These are phyloP conservation scores for Hemaris fuciformis DNA, from an alignment of 2,888 invertebrate genomes.

Conservation along the genomic window DNA sequence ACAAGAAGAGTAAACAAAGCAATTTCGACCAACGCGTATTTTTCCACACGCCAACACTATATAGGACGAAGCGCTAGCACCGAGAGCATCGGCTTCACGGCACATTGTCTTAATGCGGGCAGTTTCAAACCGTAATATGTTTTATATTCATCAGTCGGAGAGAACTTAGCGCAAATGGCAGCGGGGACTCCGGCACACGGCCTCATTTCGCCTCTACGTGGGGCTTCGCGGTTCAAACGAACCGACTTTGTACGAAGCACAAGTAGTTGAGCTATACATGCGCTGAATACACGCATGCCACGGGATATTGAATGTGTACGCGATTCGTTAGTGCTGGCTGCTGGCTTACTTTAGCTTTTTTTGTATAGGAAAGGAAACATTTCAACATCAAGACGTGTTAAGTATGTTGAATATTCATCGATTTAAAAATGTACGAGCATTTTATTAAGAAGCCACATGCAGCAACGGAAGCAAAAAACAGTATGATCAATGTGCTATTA, in stretches of 20 bases:
- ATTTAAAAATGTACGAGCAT: no score
- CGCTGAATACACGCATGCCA: neutral
- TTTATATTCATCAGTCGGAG: neutral
- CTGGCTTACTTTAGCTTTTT: neutral
- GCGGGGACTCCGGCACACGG: conserved; percentile 36
- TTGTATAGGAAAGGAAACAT: neutral
- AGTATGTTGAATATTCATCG: no score
- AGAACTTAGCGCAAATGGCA: neutral
- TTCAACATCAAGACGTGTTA: neutral
- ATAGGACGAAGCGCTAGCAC: no score
- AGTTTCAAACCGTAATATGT: neutral
- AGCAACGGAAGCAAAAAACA: no score
- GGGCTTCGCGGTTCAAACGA: conserved; percentile 47
- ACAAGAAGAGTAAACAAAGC: no score
- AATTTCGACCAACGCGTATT: no score
- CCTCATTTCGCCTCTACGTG: conserved; percentile 54
- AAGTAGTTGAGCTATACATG: conserved; percentile 4
- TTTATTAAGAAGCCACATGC: no score
- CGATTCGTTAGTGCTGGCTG: neutral
- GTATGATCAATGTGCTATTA: no score
- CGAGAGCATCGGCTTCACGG: no score
- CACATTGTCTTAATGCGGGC: neutral
- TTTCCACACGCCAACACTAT: no score
- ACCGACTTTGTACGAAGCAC: conserved; percentile 20
- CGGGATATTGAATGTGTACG: neutral